phyloP scores from a whole-genome alignment of 1,140 invertebrate species.

The Copidosoma floridanum region DNA sequence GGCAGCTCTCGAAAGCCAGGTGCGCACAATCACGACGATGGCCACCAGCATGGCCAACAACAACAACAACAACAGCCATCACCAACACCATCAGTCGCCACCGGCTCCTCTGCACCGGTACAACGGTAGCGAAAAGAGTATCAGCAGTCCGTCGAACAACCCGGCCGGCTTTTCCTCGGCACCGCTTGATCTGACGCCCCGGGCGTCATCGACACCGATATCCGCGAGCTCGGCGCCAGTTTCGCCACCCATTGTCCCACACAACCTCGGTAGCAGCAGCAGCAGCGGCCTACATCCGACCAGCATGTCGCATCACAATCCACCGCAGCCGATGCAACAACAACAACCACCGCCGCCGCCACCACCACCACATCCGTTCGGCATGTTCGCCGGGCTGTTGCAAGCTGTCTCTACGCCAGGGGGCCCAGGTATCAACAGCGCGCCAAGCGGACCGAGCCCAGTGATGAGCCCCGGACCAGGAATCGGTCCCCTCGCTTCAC shows the following conservation, averaged over 20 bases:
- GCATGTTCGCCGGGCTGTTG: constrained; percentile 56
- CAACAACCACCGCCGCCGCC: too few species aligned
- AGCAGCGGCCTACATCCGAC: constrained; percentile 3
- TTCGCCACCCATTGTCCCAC: constrained; percentile 43
- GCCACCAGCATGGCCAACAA: constrained; percentile 46
- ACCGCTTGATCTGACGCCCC: constrained; percentile 50
- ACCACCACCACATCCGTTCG: constrained; percentile 45
- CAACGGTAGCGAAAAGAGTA: constrained; percentile 58
- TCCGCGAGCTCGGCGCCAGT: constrained; percentile 49
- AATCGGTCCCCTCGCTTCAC: constrained; percentile 66
- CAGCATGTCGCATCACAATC: constrained; percentile 13
- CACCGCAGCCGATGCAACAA: constrained; percentile 29
- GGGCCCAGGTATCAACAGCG: constrained; percentile 37
- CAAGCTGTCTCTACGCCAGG: constrained; percentile 53
- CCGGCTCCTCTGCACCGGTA: constrained; percentile 48
- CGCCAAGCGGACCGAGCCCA: constrained; percentile 26
- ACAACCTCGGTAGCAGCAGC: constrained; percentile 6
- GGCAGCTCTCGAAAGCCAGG: constrained; percentile 73
- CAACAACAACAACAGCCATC: constrained; percentile 49
- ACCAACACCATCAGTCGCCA: constrained; percentile 41
- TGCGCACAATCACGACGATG: constrained; percentile 65
- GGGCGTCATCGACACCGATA: constrained; percentile 51
- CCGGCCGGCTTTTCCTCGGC: constrained; percentile 50
- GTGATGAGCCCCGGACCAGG: constrained; percentile 36
- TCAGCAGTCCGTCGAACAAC: constrained; percentile 40